phyloP scores from a whole-genome alignment of 1,140 invertebrate genomes.

The Aphelinus certus region DNA sequence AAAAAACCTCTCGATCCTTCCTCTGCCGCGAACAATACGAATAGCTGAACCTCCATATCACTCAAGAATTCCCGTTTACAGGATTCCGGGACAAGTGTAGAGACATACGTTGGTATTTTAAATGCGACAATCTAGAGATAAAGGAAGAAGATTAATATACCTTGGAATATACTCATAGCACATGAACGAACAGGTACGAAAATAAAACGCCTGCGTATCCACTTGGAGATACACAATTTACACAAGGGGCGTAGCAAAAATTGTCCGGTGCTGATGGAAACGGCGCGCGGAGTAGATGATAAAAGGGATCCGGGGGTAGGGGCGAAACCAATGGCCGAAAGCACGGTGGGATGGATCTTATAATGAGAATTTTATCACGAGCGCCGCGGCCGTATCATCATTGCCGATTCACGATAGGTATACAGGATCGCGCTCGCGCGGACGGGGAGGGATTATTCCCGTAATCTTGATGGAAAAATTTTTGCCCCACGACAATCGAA shows the following conservation, averaged over 20 bases:
- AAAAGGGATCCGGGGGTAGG: background rate
- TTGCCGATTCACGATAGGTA: conserved; percentile 2
- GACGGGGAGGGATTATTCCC: conserved; percentile 8
- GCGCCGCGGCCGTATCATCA: background rate
- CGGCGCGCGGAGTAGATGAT: background rate
- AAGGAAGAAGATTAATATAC: too few species aligned
- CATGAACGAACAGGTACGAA: background rate
- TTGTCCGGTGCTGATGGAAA: background rate
- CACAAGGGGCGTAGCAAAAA: background rate
- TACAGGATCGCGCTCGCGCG: background rate
- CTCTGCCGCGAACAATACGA: too few species aligned
- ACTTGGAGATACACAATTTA: background rate
- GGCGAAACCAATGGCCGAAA: background rate
- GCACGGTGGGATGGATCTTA: background rate
- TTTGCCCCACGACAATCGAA: background rate
- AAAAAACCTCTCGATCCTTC: too few species aligned
- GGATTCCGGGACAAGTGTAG: too few species aligned
- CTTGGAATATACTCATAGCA: too few species aligned
- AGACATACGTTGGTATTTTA: too few species aligned
- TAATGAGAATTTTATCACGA: conserved; percentile 32
- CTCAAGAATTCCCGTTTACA: too few species aligned
- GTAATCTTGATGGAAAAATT: conserved; percentile 24
- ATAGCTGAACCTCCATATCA: too few species aligned
- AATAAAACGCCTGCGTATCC: conserved; percentile 1
- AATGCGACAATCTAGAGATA: too few species aligned